These are phyloP conservation scores for Andricus grossulariae DNA, from an alignment of 1,140 invertebrate genomes.

Conservation along the genomic window DNA sequence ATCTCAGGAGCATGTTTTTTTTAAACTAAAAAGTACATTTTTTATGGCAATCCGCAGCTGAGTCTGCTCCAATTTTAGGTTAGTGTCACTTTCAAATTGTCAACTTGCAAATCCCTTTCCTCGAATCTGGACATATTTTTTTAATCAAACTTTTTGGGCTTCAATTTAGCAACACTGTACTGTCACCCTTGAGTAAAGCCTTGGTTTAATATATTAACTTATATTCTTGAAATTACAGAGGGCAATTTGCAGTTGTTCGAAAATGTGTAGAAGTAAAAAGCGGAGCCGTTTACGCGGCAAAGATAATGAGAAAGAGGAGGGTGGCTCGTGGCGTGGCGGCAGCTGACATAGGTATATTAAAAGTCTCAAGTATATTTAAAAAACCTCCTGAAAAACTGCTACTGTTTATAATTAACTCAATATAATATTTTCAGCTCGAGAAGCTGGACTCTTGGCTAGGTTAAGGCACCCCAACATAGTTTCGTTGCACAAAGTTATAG, in stretches of 20 bases:
- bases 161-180: too few relatives aligned
- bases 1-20: too few relatives aligned
- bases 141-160: too few relatives aligned
- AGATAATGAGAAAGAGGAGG: constrained; percentile 82
- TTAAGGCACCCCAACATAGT: constrained; percentile 80
- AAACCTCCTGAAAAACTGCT: constrained; percentile 4
- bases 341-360: constrained; percentile 75
- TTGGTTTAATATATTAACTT: too few relatives aligned
- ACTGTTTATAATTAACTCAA: not conserved
- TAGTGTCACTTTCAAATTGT: too few relatives aligned
- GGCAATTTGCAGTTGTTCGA: constrained; percentile 85
- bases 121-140: too few relatives aligned
- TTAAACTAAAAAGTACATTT: too few relatives aligned
- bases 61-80: too few relatives aligned
- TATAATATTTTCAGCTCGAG: constrained; percentile 72
- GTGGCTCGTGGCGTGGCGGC: constrained; percentile 77
- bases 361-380: constrained; percentile 15
- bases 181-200: too few relatives aligned
- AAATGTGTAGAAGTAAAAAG: constrained; percentile 79
- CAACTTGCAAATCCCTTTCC: too few relatives aligned
- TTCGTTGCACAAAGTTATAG: constrained; percentile 80
- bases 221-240: constrained; percentile 71
- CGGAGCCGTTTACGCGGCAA: constrained; percentile 81
- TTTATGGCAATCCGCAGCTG: too few relatives aligned
- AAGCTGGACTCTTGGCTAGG: constrained; percentile 80